Evolutionary conservation across 2,797 vertebrate genomes (phyloP).

Genomic region (Xenops minutus): DNA sequence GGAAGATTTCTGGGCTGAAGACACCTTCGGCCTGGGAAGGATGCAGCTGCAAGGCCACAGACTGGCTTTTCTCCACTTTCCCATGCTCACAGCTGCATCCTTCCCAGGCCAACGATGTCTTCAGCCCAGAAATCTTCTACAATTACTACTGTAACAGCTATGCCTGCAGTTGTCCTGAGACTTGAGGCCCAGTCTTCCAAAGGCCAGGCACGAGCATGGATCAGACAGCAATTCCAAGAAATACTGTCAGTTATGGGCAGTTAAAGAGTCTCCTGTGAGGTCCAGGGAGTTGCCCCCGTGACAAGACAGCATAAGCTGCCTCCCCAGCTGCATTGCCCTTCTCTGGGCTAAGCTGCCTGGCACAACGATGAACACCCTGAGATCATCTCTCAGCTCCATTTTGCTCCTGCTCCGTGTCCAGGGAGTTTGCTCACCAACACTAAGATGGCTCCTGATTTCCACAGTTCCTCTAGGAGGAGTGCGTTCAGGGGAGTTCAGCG

Average conservation of each 20-base stretch:
- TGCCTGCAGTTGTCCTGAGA: rapidly evolving
- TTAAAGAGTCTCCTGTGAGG: neutral
- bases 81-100: too few species aligned
- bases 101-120: too few species aligned
- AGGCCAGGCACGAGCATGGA: neutral
- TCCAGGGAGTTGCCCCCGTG: rapidly evolving
- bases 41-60: too few species aligned
- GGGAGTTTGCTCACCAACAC: neutral
- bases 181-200: too few species aligned
- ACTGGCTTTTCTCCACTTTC: too few species aligned
- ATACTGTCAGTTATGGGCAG: too few species aligned
- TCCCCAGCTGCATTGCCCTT: neutral
- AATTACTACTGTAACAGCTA: neutral
- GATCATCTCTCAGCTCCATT: neutral
- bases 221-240: neutral
- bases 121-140: too few species aligned
- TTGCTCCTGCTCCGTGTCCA: rapidly evolving
- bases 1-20: too few species aligned
- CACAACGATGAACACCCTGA: neutral
- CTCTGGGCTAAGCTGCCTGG: neutral
- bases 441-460: rapidly evolving
- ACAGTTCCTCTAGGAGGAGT: rapidly evolving
- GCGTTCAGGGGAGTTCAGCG: rapidly evolving
- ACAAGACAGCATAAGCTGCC: neutral
- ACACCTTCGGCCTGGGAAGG: too few species aligned